Evolutionary conservation across 2,888 invertebrate species (phyloP), one percentile per base, ranked within the genome.

Genomic region (Caenorhabditis sp.): DNA sequence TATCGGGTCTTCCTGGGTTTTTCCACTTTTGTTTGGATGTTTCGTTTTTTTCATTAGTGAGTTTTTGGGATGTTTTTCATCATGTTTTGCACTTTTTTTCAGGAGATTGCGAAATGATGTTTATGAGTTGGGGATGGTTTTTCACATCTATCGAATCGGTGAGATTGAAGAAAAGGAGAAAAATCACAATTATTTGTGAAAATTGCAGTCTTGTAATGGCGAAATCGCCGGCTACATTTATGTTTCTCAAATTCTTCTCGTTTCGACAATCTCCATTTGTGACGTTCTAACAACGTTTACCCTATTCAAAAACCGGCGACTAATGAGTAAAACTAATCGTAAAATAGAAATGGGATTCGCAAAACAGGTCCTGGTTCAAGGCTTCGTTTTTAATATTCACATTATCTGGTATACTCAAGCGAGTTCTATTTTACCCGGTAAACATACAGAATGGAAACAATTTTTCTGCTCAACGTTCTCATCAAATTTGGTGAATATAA

Each of bases 391-490:
- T 31, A 6, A 62, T 4, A 26, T 51, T n/a, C 61, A 62, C 10
- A 62, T 62, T 0, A 37, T 65, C 12, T 69, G 69, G 69, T 69
- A 69, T 27, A 58, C 61, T 17, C 58, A 54, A 43, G 69, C 62
- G 1, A 37, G 64, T 19, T 0, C 14, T 1, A 27, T 36, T 50
- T 19, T 69, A 12, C 69, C 69, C 1, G 65, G 65, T 3, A 43
- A 57, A 21, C 50, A 43, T n/a, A 53, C 51, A 17, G 23, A 58
- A 23, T 65, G 64, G 65, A 69, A 69, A 58, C 36, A 23, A 14
- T 69, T 69, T 26, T 65, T 69, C 31, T 61, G 64, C 8, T 64
- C 61, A 4, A 55, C 65, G 0, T 69, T 69, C 49, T 65, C 65
- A 2, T 37, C 65, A 17, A 69, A 69, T 23, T 27, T 69, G n/a